phyloP scores from a whole-genome alignment of 2,888 invertebrate genomes.

The Aphodius granarius region DNA sequence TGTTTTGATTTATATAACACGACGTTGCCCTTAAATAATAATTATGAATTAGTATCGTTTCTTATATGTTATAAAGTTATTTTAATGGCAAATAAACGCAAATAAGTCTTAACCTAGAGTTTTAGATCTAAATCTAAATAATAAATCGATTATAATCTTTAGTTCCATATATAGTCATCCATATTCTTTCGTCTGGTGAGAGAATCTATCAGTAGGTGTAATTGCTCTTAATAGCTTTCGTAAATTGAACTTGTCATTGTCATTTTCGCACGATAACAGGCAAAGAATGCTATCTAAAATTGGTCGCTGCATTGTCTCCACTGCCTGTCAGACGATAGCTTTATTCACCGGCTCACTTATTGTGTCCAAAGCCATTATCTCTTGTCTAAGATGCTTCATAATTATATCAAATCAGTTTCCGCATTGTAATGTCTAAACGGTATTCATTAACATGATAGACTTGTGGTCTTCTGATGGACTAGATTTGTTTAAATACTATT shows the following conservation, averaged over 20 bases:
- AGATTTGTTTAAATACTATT: too few species aligned
- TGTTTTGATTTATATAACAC: neutral
- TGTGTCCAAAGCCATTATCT: neutral
- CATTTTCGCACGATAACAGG: neutral
- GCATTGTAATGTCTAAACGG: neutral
- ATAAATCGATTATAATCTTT: too few species aligned
- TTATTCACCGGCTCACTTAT: neutral
- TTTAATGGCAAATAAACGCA: neutral
- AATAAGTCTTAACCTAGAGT: too few species aligned
- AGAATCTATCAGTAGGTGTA: neutral
- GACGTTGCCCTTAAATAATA: neutral
- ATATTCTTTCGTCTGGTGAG: too few species aligned
- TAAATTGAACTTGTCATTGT: neutral
- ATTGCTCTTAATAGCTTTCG: neutral
- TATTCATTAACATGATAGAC: neutral
- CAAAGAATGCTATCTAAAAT: neutral
- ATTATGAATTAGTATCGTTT: neutral
- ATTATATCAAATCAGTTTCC: neutral
- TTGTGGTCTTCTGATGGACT: too few species aligned
- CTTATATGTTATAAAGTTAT: neutral
- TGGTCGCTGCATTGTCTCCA: neutral
- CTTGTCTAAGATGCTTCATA: neutral
- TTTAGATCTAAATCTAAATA: too few species aligned
- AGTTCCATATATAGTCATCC: too few species aligned
- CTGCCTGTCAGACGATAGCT: neutral